Evolutionary conservation across 92 coral and sea anemone species (phyloP).

Genomic region (Siderastrea radians): DNA sequence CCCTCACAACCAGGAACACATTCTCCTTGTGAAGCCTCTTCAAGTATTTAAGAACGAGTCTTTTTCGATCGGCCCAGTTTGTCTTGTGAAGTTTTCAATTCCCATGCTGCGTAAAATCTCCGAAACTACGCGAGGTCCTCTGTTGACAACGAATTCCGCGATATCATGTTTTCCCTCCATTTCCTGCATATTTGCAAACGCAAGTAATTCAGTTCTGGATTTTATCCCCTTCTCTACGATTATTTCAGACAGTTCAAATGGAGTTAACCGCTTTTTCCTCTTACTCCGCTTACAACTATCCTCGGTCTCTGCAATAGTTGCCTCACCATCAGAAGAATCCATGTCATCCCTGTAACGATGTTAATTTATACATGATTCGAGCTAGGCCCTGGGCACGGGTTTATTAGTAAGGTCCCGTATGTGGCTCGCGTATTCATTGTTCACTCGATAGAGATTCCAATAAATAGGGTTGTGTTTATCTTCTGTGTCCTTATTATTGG

Average conservation of each 20-base stretch:
- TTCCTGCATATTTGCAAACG: constrained; percentile 55
- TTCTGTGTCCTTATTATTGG: too few species aligned
- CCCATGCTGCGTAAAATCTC: constrained; percentile 42
- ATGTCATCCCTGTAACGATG: constrained; percentile 21
- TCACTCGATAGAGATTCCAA: too few species aligned
- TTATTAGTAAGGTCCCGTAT: too few species aligned
- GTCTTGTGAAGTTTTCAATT: constrained; percentile 24
- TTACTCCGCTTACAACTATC: not conserved
- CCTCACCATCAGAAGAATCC: not conserved
- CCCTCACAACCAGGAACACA: constrained; percentile 45
- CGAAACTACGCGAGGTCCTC: constrained; percentile 31
- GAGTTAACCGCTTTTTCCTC: constrained; percentile 32
- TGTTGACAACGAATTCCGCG: constrained; percentile 65
- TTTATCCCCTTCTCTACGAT: constrained; percentile 26
- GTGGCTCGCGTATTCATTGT: too few species aligned
- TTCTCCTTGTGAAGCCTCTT: constrained; percentile 27
- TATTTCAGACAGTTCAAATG: constrained; percentile 47
- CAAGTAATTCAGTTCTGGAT: constrained; percentile 49
- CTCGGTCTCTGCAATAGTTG: not conserved
- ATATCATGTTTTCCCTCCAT: constrained; percentile 50
- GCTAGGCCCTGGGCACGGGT: too few species aligned
- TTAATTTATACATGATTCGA: too few species aligned
- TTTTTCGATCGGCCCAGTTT: constrained; percentile 35
- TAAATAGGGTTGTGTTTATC: too few species aligned
- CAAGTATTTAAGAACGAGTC: constrained; percentile 21